Conservation (phyloP, 2,888 invertebrate species). For the Ommatoiulus sabulosus region DNA sequence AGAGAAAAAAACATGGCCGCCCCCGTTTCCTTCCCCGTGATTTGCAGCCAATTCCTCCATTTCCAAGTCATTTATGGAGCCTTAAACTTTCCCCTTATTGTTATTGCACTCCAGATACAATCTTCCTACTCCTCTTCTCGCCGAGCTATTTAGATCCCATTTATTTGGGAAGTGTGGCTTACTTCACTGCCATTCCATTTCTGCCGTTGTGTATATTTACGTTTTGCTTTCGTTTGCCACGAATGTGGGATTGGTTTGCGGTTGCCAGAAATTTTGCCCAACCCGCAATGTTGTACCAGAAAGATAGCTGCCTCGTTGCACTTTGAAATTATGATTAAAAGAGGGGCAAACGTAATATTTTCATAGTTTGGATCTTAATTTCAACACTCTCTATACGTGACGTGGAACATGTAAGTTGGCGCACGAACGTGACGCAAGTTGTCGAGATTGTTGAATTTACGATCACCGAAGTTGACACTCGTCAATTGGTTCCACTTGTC, state of each 20-base stretch:
- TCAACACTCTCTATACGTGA: too few relatives aligned
- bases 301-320: not conserved
- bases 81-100: conserved; percentile 34
- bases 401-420: not conserved
- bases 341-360: too few relatives aligned
- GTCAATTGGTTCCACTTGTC: not conserved
- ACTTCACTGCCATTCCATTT: conserved; percentile 7
- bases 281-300: not conserved
- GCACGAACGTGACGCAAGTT: not conserved
- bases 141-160: conserved; percentile 28
- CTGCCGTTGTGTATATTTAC: not conserved
- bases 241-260: conserved; percentile 13
- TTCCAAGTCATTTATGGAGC: conserved; percentile 17
- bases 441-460: not conserved
- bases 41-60: conserved; percentile 36
- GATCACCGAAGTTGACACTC: not conserved
- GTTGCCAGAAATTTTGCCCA: conserved; percentile 6
- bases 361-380: not conserved
- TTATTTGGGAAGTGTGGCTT: conserved; percentile 43
- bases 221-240: not conserved
- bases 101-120: conserved; percentile 43
- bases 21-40: not conserved
- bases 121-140: not conserved
- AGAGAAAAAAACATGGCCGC: not conserved
- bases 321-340: too few relatives aligned